These are phyloP conservation scores for Knipowitschia caucasica DNA, from an alignment of 2,797 vertebrate species.

Conservation along the genomic window DNA sequence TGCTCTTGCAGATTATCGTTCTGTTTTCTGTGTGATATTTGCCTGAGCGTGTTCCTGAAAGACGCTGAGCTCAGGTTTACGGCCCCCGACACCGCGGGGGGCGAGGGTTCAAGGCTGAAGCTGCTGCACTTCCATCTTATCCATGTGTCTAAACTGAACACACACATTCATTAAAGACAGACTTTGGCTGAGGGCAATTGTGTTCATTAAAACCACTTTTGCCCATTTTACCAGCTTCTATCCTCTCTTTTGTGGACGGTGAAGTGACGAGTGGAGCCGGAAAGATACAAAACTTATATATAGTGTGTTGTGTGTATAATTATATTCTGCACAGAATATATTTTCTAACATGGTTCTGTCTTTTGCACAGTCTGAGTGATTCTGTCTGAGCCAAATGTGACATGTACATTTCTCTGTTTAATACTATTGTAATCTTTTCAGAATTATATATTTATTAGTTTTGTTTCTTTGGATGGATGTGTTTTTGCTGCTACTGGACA, in stretches of 20 bases:
- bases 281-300: conserved; percentile 9
- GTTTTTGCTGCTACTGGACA: no score
- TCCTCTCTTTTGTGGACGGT: conserved; percentile 41
- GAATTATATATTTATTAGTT: no score
- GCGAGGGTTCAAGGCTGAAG: conserved; percentile 63
- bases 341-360: no score
- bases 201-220: conserved; percentile 62
- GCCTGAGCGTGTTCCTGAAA: conserved; percentile 69
- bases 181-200: conserved; percentile 65
- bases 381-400: no score
- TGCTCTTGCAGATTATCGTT: conserved; percentile 33
- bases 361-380: no score
- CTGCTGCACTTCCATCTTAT: conserved; percentile 49
- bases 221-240: conserved; percentile 42
- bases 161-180: conserved; percentile 73
- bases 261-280: conserved; percentile 28
- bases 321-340: neutral
- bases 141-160: conserved; percentile 72
- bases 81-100: conserved; percentile 58
- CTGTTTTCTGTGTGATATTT: conserved; percentile 32
- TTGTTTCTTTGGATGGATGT: no score
- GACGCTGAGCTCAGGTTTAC: conserved; percentile 69
- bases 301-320: neutral
- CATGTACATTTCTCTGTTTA: no score
- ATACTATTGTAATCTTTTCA: no score